phyloP scores from a whole-genome alignment of 2,797 vertebrate genomes.

The Phyllotis vaccarum region DNA sequence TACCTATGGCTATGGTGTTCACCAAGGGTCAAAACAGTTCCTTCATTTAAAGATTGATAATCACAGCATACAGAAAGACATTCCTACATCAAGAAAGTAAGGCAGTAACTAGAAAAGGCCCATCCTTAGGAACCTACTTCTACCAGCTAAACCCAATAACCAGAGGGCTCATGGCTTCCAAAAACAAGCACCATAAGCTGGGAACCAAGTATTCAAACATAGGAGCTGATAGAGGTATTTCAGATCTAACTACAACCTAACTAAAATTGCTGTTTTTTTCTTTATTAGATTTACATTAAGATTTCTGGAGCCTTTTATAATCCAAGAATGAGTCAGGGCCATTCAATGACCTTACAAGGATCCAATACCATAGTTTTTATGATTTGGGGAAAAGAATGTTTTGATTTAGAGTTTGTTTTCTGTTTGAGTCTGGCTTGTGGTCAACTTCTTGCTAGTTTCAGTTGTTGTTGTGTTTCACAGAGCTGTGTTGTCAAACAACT shows the following conservation, averaged over 20 bases:
- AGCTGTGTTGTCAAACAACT: not conserved
- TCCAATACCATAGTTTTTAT: not conserved
- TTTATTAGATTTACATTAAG: not conserved
- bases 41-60: too few species aligned
- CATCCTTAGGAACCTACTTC: not conserved
- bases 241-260: not conserved
- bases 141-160: not conserved
- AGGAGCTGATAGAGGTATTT: not conserved
- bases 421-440: not conserved
- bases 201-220: not conserved
- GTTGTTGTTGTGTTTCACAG: not conserved
- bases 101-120: not conserved
- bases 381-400: not conserved
- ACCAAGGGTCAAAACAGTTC: too few species aligned
- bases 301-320: not conserved
- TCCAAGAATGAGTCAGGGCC: not conserved
- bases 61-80: too few species aligned
- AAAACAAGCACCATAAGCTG: not conserved
- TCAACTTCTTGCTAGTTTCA: not conserved
- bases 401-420: not conserved
- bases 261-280: not conserved
- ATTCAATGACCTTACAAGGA: not conserved
- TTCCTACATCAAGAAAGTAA: too few species aligned
- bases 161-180: not conserved
- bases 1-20: too few species aligned